phyloP scores from a whole-genome alignment of 1,140 invertebrate genomes.

The Drosophila willistoni region DNA sequence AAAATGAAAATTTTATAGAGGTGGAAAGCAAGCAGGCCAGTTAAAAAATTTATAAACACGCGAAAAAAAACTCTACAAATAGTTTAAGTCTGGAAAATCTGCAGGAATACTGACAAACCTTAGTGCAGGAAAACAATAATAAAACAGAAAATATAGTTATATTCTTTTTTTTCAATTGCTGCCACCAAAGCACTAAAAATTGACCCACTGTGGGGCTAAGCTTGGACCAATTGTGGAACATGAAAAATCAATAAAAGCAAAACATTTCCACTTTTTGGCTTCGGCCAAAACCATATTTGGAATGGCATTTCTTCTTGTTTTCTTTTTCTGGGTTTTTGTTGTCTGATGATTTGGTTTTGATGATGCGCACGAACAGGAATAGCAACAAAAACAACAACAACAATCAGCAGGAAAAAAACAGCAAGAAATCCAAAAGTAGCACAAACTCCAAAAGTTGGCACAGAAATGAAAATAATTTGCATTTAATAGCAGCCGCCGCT shows the following conservation, averaged over 20 bases:
- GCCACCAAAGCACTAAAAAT: too few relatives aligned
- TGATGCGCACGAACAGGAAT: constrained; percentile 75
- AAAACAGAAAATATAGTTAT: too few relatives aligned
- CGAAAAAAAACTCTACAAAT: too few relatives aligned
- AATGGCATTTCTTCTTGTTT: constrained; percentile 50
- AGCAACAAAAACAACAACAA: constrained; percentile 19
- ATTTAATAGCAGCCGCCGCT: constrained; percentile 70
- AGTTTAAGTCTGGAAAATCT: too few relatives aligned
- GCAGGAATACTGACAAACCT: too few relatives aligned
- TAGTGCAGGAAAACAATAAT: too few relatives aligned
- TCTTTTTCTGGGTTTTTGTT: constrained; percentile 5
- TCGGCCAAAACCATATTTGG: constrained; percentile 45
- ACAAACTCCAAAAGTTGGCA: constrained; percentile 73
- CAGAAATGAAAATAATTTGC: constrained; percentile 82
- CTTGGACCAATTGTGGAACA: constrained; percentile 55
- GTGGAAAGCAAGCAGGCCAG: too few relatives aligned
- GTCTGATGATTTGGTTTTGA: constrained; percentile 75
- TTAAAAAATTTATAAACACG: too few relatives aligned
- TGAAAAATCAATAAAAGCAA: constrained; percentile 79
- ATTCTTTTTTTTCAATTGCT: too few relatives aligned
- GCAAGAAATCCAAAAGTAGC: constrained; percentile 63
- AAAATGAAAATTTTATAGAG: neutral
- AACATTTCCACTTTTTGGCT: constrained; percentile 47
- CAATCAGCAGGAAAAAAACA: neutral
- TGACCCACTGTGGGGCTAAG: constrained; percentile 25